Percentiles rank a stretch among this genome's conserved stretches.
Conservation (phyloP, 2,797 vertebrate species). For the Phylloscopus collybita region DNA sequence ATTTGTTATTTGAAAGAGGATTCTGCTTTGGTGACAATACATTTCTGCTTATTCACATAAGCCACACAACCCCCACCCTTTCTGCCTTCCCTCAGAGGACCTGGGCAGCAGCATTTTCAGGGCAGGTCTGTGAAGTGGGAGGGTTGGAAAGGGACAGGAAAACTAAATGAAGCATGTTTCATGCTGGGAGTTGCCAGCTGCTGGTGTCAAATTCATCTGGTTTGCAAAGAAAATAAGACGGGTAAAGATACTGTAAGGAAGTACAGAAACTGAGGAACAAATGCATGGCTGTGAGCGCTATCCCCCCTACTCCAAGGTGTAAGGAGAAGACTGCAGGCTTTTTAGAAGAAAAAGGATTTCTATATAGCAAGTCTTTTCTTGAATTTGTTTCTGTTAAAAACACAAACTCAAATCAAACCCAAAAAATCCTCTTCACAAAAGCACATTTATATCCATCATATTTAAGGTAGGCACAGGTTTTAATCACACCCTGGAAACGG, state of each 20-base stretch:
- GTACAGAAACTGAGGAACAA: conserved; percentile 2
- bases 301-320: background rate
- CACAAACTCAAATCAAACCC: background rate
- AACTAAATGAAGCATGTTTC: background rate
- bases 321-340: background rate
- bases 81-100: conserved; percentile 29
- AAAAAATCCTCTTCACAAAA: background rate
- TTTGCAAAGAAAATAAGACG: conserved; percentile 6
- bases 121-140: background rate
- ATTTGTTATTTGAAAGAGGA: conserved; percentile 29
- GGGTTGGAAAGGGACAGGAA: background rate
- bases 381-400: background rate
- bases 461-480: background rate
- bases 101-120: background rate
- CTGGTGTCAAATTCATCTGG: background rate
- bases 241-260: background rate
- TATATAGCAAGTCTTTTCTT: background rate
- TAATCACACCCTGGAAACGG: background rate
- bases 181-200: background rate
- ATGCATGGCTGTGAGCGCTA: background rate
- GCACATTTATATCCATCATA: background rate
- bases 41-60: conserved; percentile 18
- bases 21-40: conserved; percentile 39
- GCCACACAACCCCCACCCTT: conserved; percentile 60
- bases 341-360: background rate